Conservation (phyloP, 2,113 vertebrate species). For the Maylandia zebra region DNA sequence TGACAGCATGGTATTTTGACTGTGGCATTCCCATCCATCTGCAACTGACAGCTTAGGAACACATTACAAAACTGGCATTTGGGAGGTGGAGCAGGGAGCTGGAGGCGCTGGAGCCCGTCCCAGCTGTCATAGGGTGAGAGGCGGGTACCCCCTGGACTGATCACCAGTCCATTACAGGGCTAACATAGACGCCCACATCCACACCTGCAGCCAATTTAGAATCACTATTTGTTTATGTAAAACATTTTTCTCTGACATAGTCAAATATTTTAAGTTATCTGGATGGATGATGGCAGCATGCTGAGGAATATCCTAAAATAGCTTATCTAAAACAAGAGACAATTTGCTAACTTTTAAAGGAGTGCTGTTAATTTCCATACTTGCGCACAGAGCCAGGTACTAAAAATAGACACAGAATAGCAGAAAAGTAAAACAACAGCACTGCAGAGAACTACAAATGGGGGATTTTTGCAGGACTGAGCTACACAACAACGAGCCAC, state of each 20-base stretch:
- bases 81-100: not conserved
- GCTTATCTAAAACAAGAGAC: not conserved
- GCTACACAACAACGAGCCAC: not conserved
- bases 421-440: not conserved
- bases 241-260: not conserved
- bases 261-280: not conserved
- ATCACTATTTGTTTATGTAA: slow-evolving; percentile 6
- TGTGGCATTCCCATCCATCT: not conserved
- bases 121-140: not conserved
- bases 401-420: not conserved
- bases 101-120: not conserved
- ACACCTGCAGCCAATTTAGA: not conserved
- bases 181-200: not conserved
- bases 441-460: not conserved
- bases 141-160: not conserved
- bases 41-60: not conserved
- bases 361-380: not conserved
- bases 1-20: not conserved
- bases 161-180: not conserved
- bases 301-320: not conserved
- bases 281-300: not conserved
- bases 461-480: not conserved
- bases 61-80: not conserved
- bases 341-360: not conserved
- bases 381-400: not conserved